Evolutionary conservation across 1,140 invertebrate species (phyloP).

Genomic region (Acromyrmex heyeri): DNA sequence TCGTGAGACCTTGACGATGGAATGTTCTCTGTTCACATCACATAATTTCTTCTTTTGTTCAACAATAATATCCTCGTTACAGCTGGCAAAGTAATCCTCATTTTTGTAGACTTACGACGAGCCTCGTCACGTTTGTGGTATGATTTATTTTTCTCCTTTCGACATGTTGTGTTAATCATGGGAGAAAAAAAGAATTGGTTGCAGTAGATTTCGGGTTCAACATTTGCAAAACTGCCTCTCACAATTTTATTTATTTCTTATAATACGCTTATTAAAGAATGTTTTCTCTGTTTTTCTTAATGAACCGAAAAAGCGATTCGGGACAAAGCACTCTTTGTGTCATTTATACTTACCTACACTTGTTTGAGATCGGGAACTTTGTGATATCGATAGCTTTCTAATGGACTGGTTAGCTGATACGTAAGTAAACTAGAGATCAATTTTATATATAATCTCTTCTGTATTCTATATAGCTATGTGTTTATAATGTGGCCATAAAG

Average conservation of each 20-base stretch:
- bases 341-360: conserved; percentile 31
- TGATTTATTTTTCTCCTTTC: background rate
- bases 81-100: background rate
- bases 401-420: conserved; percentile 52
- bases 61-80: background rate
- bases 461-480: conserved; percentile 25
- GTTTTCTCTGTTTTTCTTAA: background rate
- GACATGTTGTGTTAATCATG: background rate
- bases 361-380: conserved; percentile 41
- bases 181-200: background rate
- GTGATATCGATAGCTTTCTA: conserved; percentile 58
- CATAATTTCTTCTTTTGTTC: background rate
- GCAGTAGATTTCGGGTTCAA: background rate
- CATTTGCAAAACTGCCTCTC: background rate
- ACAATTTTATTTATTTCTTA: conserved; percentile 36
- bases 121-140: background rate
- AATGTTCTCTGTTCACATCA: conserved; percentile 21
- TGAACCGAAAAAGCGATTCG: background rate
- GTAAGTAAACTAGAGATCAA: conserved; percentile 34
- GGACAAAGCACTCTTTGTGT: background rate
- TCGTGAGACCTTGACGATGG: background rate
- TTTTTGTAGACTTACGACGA: background rate
- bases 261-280: background rate
- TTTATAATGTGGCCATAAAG: conserved; percentile 34
- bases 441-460: conserved; percentile 47